Conservation (phyloP, 2,888 invertebrate species). For the Exocentrus adspersus region DNA sequence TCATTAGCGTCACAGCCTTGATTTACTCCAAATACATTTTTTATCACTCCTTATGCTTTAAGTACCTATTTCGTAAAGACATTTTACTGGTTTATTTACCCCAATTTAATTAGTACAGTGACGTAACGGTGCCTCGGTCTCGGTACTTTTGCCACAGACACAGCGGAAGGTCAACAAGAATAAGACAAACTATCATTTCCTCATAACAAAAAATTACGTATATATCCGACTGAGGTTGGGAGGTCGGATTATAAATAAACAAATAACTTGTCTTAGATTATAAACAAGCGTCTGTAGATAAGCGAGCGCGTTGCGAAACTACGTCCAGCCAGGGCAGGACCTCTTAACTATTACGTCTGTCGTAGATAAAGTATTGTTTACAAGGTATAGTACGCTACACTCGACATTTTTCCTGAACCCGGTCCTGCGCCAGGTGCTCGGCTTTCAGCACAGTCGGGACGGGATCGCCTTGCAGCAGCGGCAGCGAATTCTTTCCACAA, state of each 20-base stretch:
- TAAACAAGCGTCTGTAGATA: slow-evolving; percentile 5
- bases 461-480: slow-evolving; percentile 24
- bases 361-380: no score
- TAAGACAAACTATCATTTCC: slow-evolving; percentile 1
- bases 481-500: slow-evolving; percentile 25
- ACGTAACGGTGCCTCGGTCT: background rate
- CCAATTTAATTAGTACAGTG: no score
- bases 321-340: background rate
- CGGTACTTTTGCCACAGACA: background rate
- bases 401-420: slow-evolving; percentile 22
- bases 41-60: no score
- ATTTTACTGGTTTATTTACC: no score
- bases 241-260: slow-evolving; percentile 7
- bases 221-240: slow-evolving; percentile 5
- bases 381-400: no score
- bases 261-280: background rate
- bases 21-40: no score
- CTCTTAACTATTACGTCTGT: no score
- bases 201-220: background rate
- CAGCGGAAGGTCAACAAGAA: slow-evolving; percentile 2
- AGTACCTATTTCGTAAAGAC: no score
- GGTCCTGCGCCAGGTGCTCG: slow-evolving; percentile 24
- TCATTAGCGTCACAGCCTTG: no score
- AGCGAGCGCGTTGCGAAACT: background rate
- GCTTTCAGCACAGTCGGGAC: slow-evolving; percentile 26